phyloP scores from a whole-genome alignment of 1,140 invertebrate genomes.

The Acromyrmex heyeri region DNA sequence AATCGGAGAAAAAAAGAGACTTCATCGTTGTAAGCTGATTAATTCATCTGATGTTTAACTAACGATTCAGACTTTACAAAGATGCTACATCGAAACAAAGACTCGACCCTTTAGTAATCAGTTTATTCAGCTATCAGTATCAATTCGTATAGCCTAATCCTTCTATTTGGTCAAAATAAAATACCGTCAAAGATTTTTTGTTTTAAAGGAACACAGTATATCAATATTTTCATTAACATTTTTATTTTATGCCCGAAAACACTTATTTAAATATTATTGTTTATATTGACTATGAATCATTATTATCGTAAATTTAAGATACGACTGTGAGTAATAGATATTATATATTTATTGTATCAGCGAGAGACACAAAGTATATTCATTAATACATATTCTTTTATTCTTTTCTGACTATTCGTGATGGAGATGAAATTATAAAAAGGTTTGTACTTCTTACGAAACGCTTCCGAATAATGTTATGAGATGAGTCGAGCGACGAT shows the following conservation, averaged over 20 bases:
- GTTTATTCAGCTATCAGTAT: constrained; percentile 64
- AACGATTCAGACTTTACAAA: constrained; percentile 52
- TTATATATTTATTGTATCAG: neutral
- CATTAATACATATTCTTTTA: constrained; percentile 62
- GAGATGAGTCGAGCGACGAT: constrained; percentile 7
- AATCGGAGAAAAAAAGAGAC: constrained; percentile 54
- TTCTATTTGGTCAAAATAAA: neutral
- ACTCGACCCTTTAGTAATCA: constrained; percentile 16
- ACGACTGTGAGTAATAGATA: constrained; percentile 36
- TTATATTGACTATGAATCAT: constrained; percentile 33
- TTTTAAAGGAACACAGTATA: neutral
- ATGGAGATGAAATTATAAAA: constrained; percentile 62
- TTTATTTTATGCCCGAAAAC: neutral
- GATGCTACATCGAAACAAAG: constrained; percentile 44
- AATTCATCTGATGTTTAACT: constrained; percentile 75
- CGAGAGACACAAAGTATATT: constrained; percentile 51
- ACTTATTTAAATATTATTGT: neutral
- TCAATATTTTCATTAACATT: neutral
- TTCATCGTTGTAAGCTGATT: constrained; percentile 77
- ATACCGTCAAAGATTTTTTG: neutral
- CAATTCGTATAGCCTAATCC: neutral
- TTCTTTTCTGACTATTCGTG: constrained; percentile 30
- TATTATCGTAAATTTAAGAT: constrained; percentile 58
- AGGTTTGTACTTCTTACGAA: constrained; percentile 57
- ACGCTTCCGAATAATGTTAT: constrained; percentile 58